A percentile compares a stretch with the other conserved stretches of the same genome.
Evolutionary conservation across 1,140 invertebrate species (phyloP).

Genomic region (Rhysida immarginata): DNA sequence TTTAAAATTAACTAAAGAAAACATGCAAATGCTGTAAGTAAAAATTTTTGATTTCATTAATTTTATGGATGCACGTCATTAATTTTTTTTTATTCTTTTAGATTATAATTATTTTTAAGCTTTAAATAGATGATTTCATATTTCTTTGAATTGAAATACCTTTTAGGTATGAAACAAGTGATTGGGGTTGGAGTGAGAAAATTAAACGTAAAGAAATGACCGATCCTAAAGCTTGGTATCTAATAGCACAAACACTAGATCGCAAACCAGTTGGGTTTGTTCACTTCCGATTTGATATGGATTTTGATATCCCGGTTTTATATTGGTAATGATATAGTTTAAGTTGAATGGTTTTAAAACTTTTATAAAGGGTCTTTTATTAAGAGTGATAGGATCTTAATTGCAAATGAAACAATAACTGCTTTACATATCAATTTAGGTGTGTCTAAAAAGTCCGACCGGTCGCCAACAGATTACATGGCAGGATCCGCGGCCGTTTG

Average conservation of each 20-base stretch:
- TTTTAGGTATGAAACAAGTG: constrained; percentile 53
- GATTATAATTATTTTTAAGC: constrained; percentile 7
- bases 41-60: too few species aligned
- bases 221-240: constrained; percentile 44
- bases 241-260: constrained; percentile 36
- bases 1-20: too few species aligned
- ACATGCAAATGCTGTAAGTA: too few species aligned
- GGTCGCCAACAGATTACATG: too few species aligned
- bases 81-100: too few species aligned
- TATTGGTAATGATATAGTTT: too few species aligned
- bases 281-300: constrained; percentile 69
- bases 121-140: constrained; percentile 9
- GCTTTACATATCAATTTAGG: too few species aligned
- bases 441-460: too few species aligned
- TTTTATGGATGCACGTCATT: neutral
- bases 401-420: neutral
- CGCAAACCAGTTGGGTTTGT: constrained; percentile 46
- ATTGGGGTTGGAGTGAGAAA: constrained; percentile 49
- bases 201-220: constrained; percentile 46
- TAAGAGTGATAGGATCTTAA: neutral
- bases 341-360: constrained; percentile 6
- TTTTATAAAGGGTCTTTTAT: too few species aligned
- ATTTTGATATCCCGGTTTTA: constrained; percentile 54
- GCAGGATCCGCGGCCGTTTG: too few species aligned
- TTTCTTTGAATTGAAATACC: too few species aligned